Conservation (phyloP, 2,888 invertebrate genomes). For the Tricholauxania praeusta region DNA sequence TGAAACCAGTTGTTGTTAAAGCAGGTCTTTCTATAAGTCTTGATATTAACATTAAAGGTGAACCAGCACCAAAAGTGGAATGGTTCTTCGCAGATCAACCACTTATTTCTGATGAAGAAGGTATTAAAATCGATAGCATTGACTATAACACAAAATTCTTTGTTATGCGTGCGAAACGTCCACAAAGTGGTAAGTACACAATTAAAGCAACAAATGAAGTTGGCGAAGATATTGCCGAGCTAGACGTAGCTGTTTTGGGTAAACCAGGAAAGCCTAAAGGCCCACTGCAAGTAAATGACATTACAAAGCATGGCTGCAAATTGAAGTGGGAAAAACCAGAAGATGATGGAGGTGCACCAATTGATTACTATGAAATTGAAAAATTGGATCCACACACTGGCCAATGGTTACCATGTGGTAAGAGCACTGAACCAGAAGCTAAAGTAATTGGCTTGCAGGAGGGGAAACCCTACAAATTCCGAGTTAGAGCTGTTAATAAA, state of each 20-base stretch:
- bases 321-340: conserved; percentile 94
- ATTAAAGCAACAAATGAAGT: conserved; percentile 93
- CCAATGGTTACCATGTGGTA: conserved; percentile 93
- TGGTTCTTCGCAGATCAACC: conserved; percentile 87
- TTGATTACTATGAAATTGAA: conserved; percentile 96
- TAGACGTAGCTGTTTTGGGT: conserved; percentile 89
- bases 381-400: conserved; percentile 92
- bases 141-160: conserved; percentile 94
- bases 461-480: conserved; percentile 98
- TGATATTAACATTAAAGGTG: conserved; percentile 91
- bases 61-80: conserved; percentile 91
- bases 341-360: conserved; percentile 94
- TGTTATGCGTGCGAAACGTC: conserved; percentile 83
- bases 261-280: conserved; percentile 86
- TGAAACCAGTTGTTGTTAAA: conserved; percentile 87
- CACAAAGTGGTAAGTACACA: conserved; percentile 87
- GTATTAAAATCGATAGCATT: conserved; percentile 81
- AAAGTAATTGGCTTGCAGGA: conserved; percentile 87
- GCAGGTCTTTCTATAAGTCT: conserved; percentile 88
- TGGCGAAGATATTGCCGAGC: conserved; percentile 91
- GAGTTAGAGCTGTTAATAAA: conserved; percentile 97
- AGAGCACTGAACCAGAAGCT: conserved; percentile 86
- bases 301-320: conserved; percentile 92
- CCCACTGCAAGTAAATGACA: conserved; percentile 87
- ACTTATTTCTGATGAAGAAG: conserved; percentile 72